A percentile compares a stretch with the other conserved stretches of the same genome.
These are phyloP conservation scores for Octonoba sinensis DNA, from an alignment of 2,888 invertebrate species.

Conservation along the genomic window DNA sequence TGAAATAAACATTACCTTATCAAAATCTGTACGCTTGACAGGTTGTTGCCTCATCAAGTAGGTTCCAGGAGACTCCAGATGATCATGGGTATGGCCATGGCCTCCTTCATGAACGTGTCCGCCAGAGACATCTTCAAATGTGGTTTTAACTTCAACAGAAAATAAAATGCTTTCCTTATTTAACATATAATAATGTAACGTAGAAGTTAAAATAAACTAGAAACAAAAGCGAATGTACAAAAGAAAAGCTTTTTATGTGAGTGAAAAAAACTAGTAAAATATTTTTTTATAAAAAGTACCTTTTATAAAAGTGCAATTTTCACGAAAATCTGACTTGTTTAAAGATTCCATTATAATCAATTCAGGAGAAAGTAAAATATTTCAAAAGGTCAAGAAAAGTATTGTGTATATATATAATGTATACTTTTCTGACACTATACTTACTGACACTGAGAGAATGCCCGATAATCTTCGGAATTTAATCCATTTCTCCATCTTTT, in stretches of 20 bases:
- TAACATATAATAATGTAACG: background rate
- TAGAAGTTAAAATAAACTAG: no score
- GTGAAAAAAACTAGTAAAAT: background rate
- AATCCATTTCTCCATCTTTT: no score
- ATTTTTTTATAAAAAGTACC: constrained; percentile 5
- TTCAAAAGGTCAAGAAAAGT: no score
- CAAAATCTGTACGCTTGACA: constrained; percentile 68
- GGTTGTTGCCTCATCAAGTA: constrained; percentile 68
- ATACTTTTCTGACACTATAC: no score
- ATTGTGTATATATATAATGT: no score
- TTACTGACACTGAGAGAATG: no score
- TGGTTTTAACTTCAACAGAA: background rate
- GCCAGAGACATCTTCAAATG: background rate
- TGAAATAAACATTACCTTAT: constrained; percentile 67
- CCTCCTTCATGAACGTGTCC: constrained; percentile 67
- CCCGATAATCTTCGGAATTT: no score
- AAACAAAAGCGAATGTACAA: background rate
- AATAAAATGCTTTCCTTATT: no score
- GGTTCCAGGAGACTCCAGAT: constrained; percentile 68
- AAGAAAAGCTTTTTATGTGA: background rate
- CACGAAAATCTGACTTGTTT: background rate
- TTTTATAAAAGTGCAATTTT: constrained; percentile 11
- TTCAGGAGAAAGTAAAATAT: no score
- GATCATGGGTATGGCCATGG: constrained; percentile 70
- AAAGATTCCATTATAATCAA: no score